phyloP scores from a whole-genome alignment of 2,797 vertebrate species.

The Sebastes wilsoni region DNA sequence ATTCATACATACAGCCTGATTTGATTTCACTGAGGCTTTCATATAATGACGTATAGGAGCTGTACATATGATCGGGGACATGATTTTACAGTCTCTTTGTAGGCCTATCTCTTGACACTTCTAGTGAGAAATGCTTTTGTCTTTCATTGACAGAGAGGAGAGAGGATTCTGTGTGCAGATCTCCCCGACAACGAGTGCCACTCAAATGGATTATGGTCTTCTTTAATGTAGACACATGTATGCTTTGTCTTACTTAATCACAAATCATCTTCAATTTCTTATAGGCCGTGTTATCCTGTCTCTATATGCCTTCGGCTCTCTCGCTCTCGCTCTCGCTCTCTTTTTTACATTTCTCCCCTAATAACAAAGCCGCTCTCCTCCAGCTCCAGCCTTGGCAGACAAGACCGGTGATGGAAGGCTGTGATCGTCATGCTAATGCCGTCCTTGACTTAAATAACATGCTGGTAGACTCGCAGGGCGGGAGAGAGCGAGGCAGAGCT shows the following conservation, averaged over 20 bases:
- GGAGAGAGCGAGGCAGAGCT: conserved; percentile 10
- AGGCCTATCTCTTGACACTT: conserved; percentile 9
- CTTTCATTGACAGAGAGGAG: conserved; percentile 2
- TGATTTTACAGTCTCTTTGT: conserved; percentile 40
- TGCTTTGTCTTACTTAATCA: conserved; percentile 31
- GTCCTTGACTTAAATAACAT: conserved; percentile 75
- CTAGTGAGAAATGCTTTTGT: conserved; percentile 11
- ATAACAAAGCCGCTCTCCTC: conserved; percentile 38
- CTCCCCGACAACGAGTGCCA: not conserved
- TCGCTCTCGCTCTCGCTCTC: not conserved
- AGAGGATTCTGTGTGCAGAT: not conserved
- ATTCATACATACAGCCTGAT: not conserved
- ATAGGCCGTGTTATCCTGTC: not conserved
- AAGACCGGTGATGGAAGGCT: conserved; percentile 56
- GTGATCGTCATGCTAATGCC: conserved; percentile 78
- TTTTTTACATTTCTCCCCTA: conserved; percentile 1
- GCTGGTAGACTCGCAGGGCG: conserved; percentile 30
- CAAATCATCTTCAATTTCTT: conserved; percentile 35
- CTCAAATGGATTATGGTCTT: conserved; percentile 6
- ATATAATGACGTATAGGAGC: not conserved
- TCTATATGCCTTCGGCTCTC: not conserved
- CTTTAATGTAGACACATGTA: conserved; percentile 23
- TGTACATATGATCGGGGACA: not conserved
- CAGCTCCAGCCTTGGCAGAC: conserved; percentile 54
- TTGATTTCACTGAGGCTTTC: not conserved